A percentile compares a stretch with the other conserved stretches of the same genome.
These are phyloP conservation scores for Bradynema listronoti DNA, from an alignment of 1,140 invertebrate species.

Conservation along the genomic window DNA sequence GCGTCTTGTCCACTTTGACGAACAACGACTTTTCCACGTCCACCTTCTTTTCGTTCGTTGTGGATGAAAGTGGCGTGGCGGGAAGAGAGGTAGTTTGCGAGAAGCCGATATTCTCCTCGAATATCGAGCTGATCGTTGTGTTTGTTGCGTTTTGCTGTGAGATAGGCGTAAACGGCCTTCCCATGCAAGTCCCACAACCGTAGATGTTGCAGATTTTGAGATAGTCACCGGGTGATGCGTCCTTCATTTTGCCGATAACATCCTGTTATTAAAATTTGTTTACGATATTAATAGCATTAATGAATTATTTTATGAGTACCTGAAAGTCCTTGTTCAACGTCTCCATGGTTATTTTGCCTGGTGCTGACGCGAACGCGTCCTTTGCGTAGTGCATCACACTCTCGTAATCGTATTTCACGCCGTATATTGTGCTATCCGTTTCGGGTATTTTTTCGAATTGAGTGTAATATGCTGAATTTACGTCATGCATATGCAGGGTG, in stretches of 20 bases:
- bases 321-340: constrained; percentile 35
- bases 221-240: constrained; percentile 48
- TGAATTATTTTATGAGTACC: constrained; percentile 16
- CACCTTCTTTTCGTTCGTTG: too few species aligned
- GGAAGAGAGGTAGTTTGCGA: too few species aligned
- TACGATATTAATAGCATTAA: constrained; percentile 13
- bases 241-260: constrained; percentile 45
- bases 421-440: constrained; percentile 43
- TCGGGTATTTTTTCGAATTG: constrained; percentile 50
- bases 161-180: constrained; percentile 23
- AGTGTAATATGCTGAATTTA: constrained; percentile 45
- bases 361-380: constrained; percentile 43
- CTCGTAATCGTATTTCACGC: constrained; percentile 48
- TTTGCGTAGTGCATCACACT: constrained; percentile 53
- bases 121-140: too few species aligned
- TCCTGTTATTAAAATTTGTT: constrained; percentile 36
- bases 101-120: too few species aligned
- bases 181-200: constrained; percentile 35
- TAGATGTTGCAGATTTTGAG: constrained; percentile 51
- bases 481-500: too few species aligned
- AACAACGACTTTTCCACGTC: too few species aligned
- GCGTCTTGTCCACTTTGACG: too few species aligned
- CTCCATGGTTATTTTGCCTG: constrained; percentile 37
- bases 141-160: too few species aligned
- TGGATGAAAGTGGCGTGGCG: too few species aligned